Evolutionary conservation across 1,140 invertebrate genomes (phyloP), one percentile per base, ranked within the genome.

Genomic region (Himalopsyche phryganea): DNA sequence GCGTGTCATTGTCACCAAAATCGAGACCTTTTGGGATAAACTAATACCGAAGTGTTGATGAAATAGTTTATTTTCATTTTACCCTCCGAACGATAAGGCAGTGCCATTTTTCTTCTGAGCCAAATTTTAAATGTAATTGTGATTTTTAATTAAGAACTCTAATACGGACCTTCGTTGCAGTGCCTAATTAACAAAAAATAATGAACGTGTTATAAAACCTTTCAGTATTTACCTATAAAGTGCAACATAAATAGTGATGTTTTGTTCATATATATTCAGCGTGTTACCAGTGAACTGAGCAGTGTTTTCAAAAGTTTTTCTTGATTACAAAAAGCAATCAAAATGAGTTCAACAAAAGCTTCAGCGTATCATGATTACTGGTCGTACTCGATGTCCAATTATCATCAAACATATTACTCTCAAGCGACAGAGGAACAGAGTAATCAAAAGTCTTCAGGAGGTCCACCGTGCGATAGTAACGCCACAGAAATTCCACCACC

Each of bases 1-100:
- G 55, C 41, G 47, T 56, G 58, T 53, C 52, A 64, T 64, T 64
- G 62, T 64, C 62, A 60, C 52, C 55, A 63, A 57, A 60, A 60
- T 53, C 40, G 58, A 50, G 19, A 40, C 50, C 35, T 28, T 51
- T 53, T 59, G 6, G 28, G 45, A 52, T 45, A 18, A 45, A 38
- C 32, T 46, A 49, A 44, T 56, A 51, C 32, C 46, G 28, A 49
- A 7, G 40, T 50, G 41, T 56, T 59, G 50, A 59, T 36, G 51
- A 55, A 60, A 52, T 49, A 35, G 46, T 55, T 63, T 57, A 60
- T 57, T 60, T 57, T 50, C 14, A 4, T 6, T 48, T 47, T 53
- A 36, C 23, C 19, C 41, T 20, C 36, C 44, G 58, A 23, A n/a
- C 36, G 6, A 58, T 60, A 28, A 5, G 23, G 23, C 23, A 28